Evolutionary conservation across 2,888 invertebrate species (phyloP), one percentile per base, ranked within the genome.

Genomic region (Scaptomyza caliginosa): DNA sequence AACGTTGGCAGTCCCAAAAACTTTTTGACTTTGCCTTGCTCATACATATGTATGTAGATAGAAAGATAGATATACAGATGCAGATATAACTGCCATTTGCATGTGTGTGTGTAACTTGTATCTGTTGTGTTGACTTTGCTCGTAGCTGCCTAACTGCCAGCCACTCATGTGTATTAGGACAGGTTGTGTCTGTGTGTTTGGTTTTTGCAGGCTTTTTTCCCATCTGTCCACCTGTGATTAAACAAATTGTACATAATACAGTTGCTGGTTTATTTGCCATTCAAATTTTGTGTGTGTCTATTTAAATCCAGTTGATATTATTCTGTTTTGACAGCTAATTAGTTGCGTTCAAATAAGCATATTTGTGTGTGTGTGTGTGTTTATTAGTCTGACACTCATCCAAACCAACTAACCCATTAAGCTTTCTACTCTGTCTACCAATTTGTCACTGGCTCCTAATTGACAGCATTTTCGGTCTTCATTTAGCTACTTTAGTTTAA

Each of bases 311-410:
- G 67, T 79, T 79, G 76, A 87, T 78, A 82, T 74, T 77, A 71
- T 84, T 71, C 76, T 78, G 77, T 83, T 88, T 86, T 88, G 89
- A 89, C 88, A 88, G 89, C 86, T 88, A 88, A 88, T 88, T 89
- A 88, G 89, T 84, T 73, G 57, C 70, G 59, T 77, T 67, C 77
- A 70, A 72, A 75, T 70, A 67, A 60, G 62, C 57, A 52, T 28
- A 40, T 23, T 16, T 24, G 13, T 24, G 30, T 52, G 28, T 42
- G 34, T 43, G 28, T 17, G 36, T n/a, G 16, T 28, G n/a, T 24
- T 32, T 16, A 11, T 17, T 26, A 16, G 23, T 39, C 19, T 57
- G 59, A 36, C 43, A 59, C 43, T 38, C 34, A 11, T 34, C 50
- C 11, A 46, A 30, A 28, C 13, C 46, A n/a, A 19, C n/a, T 8